Evolutionary conservation across 1,140 invertebrate species (phyloP).

Genomic region (Apis laboriosa): DNA sequence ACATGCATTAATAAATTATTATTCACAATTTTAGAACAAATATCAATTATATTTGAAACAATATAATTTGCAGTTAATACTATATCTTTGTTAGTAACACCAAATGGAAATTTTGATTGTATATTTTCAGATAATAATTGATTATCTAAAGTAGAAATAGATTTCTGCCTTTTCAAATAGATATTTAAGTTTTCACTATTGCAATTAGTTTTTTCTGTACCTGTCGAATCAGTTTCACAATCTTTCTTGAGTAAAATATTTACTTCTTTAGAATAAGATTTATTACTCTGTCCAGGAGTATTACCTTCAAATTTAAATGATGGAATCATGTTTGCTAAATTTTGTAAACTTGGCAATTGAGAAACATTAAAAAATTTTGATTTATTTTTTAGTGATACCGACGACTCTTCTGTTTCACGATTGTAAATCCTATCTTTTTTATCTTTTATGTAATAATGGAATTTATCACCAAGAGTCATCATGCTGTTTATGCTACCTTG

Average conservation of each 20-base stretch:
- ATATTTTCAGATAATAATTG: conserved; percentile 60
- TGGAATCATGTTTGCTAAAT: conserved; percentile 53
- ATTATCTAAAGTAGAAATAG: conserved; percentile 35
- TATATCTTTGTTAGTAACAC: conserved; percentile 48
- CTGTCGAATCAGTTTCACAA: not conserved
- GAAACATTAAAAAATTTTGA: conserved; percentile 54
- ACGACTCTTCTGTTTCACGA: conserved; percentile 23
- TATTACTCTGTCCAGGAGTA: conserved; percentile 26
- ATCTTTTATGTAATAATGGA: conserved; percentile 70
- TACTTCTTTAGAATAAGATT: conserved; percentile 18
- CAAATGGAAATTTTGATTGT: conserved; percentile 54
- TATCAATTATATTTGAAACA: conserved; percentile 34
- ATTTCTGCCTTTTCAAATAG: not conserved
- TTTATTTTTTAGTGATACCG: conserved; percentile 10
- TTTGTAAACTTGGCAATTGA: conserved; percentile 61
- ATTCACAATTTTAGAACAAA: conserved; percentile 42
- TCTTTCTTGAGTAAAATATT: not conserved
- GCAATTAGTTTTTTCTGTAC: not conserved
- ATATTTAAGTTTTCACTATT: not conserved
- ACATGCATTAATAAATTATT: conserved; percentile 32
- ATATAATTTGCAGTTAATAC: conserved; percentile 42
- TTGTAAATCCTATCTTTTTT: conserved; percentile 37
- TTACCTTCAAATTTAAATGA: conserved; percentile 53
- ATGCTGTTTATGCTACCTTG: conserved; percentile 62
- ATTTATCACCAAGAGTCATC: conserved; percentile 66